Conservation (phyloP, 2,113 vertebrate species). For the Toxostoma redivivum region DNA sequence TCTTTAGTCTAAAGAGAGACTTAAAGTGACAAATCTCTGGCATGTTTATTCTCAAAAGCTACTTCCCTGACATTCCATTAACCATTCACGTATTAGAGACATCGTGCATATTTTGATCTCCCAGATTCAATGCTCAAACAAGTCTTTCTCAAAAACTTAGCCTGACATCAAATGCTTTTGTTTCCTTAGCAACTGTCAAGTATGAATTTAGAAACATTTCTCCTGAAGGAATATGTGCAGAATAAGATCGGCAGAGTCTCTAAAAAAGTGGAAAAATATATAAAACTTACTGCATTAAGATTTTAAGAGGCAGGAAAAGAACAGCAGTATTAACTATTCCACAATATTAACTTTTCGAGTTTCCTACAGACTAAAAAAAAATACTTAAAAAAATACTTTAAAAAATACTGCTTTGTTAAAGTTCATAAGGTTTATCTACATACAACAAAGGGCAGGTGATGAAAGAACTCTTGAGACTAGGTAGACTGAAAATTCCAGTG, state of each 20-base stretch:
- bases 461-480: not conserved
- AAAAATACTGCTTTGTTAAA: not conserved
- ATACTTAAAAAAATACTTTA: too few relatives aligned
- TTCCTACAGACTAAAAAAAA: not conserved
- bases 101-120: not conserved
- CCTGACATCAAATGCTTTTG: not conserved
- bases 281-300: not conserved
- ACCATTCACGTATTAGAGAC: not conserved
- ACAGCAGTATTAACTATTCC: not conserved
- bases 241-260: not conserved
- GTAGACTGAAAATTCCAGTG: not conserved
- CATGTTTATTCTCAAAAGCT: conserved; percentile 55
- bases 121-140: not conserved
- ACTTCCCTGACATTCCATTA: conserved; percentile 24
- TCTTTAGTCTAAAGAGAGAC: conserved; percentile 77
- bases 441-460: not conserved
- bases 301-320: not conserved
- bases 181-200: not conserved
- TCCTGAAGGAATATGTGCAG: not conserved
- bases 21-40: conserved; percentile 70
- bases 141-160: not conserved
- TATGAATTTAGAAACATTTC: not conserved
- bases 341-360: not conserved
- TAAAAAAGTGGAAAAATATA: not conserved
- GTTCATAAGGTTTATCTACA: not conserved